phyloP scores from a whole-genome alignment of 2,888 invertebrate genomes.

The Lepidocyrtoides sp. region DNA sequence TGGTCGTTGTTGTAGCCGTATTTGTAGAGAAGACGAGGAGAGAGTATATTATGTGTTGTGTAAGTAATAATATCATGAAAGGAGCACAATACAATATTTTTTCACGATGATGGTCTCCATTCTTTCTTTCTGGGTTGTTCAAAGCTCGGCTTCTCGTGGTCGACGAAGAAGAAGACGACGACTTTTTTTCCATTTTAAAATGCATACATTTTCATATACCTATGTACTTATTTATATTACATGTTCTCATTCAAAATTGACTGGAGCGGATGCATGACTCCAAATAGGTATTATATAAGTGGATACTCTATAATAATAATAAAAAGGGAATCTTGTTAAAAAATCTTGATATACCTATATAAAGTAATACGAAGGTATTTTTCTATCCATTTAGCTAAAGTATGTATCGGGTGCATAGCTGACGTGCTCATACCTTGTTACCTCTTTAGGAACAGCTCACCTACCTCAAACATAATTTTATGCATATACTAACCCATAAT shows the following conservation, averaged over 20 bases:
- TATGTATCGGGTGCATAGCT: constrained; percentile 69
- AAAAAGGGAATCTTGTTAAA: constrained; percentile 62
- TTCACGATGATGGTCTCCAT: not conserved
- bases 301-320: not conserved
- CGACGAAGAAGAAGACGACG: too few species aligned
- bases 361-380: constrained; percentile 40
- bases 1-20: constrained; percentile 36
- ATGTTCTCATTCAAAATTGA: constrained; percentile 52
- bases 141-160: not conserved
- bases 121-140: constrained; percentile 22
- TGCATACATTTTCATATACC: constrained; percentile 12
- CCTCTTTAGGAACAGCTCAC: constrained; percentile 73
- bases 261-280: constrained; percentile 47
- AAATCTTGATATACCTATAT: not conserved
- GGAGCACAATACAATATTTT: constrained; percentile 31
- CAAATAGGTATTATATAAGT: constrained; percentile 3
- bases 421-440: constrained; percentile 75
- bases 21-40: constrained; percentile 50
- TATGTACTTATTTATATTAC: not conserved
- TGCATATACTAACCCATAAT: constrained; percentile 23
- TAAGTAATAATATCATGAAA: constrained; percentile 62
- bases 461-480: constrained; percentile 65
- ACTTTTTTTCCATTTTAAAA: constrained; percentile 38
- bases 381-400: constrained; percentile 58
- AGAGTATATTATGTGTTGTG: constrained; percentile 28